Evolutionary conservation across 2,113 vertebrate genomes (phyloP).

Genomic region (Larimichthys polyactis): DNA sequence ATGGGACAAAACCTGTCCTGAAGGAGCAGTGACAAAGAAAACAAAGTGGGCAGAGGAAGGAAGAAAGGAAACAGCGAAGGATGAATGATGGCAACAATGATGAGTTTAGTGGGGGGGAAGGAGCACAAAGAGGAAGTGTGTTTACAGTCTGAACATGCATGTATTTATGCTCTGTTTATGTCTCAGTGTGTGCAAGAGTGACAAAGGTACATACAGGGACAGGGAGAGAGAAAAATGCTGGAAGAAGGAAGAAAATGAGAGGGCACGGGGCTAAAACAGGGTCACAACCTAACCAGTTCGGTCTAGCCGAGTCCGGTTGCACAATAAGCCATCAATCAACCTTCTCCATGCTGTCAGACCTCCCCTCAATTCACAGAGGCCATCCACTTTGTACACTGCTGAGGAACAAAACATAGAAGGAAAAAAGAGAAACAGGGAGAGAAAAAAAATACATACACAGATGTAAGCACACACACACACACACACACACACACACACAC

Average conservation of each 20-base stretch:
- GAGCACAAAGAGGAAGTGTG: constrained; percentile 52
- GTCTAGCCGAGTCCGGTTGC: constrained; percentile 81
- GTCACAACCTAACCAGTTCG: constrained; percentile 83
- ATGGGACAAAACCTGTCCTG: constrained; percentile 71
- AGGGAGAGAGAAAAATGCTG: constrained; percentile 41
- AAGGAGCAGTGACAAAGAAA: constrained; percentile 76
- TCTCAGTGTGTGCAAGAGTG: constrained; percentile 7
- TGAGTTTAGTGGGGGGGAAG: constrained; percentile 56
- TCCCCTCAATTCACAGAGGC: constrained; percentile 72
- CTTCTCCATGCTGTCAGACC: constrained; percentile 76
- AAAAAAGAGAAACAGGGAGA: constrained; percentile 33
- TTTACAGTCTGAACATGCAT: constrained; percentile 32
- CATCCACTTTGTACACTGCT: constrained; percentile 75
- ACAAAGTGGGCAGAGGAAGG: constrained; percentile 73
- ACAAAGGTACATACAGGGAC: constrained; percentile 25
- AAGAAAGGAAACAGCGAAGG: constrained; percentile 74
- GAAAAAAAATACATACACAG: constrained; percentile 23
- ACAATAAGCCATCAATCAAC: constrained; percentile 87
- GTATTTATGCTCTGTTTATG: constrained; percentile 40
- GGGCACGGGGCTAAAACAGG: constrained; percentile 73
- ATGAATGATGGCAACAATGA: constrained; percentile 65
- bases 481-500: constrained; percentile 12
- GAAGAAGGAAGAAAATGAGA: constrained; percentile 53
- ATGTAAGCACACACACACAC: background rate
- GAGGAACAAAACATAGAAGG: constrained; percentile 68